phyloP scores from a whole-genome alignment of 2,888 invertebrate species.

The Oasisia sp. region DNA sequence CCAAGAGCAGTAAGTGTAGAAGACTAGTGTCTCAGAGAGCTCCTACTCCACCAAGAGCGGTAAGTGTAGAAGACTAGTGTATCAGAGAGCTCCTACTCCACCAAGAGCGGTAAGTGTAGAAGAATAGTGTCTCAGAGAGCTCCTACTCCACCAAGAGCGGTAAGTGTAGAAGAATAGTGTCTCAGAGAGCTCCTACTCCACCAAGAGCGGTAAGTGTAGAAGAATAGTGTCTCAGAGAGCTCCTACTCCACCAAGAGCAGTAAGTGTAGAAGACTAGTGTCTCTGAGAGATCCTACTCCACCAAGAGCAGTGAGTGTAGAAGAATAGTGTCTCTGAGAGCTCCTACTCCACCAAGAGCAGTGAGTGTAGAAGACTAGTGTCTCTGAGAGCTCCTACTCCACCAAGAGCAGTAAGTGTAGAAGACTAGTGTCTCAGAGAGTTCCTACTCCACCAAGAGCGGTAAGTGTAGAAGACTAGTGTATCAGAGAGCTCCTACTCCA shows the following conservation, averaged over 20 bases:
- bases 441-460: slow-evolving; percentile 6
- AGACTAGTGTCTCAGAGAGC: not conserved
- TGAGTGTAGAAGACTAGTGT: not conserved
- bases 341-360: slow-evolving; percentile 13
- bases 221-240: not conserved
- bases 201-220: too few relatives aligned
- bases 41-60: slow-evolving; percentile 6
- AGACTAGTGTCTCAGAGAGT: not conserved
- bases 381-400: slow-evolving; percentile 18
- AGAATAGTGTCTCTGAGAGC: not conserved
- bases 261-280: not conserved
- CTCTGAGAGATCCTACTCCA: slow-evolving; percentile 17
- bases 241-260: slow-evolving; percentile 13
- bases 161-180: not conserved
- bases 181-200: slow-evolving; percentile 17
- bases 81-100: slow-evolving; percentile 14
- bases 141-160: slow-evolving; percentile 6
- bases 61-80: not conserved
- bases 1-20: too few relatives aligned
- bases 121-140: not conserved
- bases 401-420: too few relatives aligned
- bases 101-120: too few relatives aligned
- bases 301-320: too few relatives aligned
- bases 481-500: slow-evolving; percentile 14
- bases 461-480: not conserved